Percentiles rank a stretch among this genome's conserved stretches.
phyloP scores from a whole-genome alignment of 2,113 vertebrate genomes.

The Passerina amoena region DNA sequence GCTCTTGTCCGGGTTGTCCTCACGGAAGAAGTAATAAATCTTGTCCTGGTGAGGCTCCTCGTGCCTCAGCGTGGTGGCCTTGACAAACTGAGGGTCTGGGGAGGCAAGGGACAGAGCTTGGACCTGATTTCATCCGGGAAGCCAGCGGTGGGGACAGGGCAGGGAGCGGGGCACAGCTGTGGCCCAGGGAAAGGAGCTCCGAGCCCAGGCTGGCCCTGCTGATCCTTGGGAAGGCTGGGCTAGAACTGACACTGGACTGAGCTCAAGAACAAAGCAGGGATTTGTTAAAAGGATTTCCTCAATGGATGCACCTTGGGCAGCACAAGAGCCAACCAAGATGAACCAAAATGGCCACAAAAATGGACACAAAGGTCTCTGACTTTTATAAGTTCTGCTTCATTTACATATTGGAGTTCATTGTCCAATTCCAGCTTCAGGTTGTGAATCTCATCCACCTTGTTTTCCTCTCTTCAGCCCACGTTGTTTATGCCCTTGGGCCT shows the following conservation, averaged over 20 bases:
- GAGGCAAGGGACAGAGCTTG: background rate
- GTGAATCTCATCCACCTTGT: background rate
- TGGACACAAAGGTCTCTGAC: background rate
- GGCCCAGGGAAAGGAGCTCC: background rate
- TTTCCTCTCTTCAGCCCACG: background rate
- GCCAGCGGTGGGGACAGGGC: background rate
- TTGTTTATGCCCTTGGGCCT: background rate
- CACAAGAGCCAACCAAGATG: background rate
- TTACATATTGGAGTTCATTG: background rate
- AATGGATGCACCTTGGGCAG: background rate
- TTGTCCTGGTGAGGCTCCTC: constrained; percentile 84
- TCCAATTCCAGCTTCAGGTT: background rate
- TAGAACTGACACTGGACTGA: background rate
- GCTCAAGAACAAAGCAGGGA: background rate
- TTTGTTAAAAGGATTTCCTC: background rate
- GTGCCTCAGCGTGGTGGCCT: constrained; percentile 74
- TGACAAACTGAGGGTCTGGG: constrained; percentile 88
- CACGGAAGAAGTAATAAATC: constrained; percentile 91
- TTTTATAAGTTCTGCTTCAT: background rate
- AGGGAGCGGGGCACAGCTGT: accelerated
- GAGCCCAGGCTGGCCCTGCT: accelerated
- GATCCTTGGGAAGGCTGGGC: background rate
- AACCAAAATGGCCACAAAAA: background rate
- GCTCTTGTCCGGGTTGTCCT: constrained; percentile 85
- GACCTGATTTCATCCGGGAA: background rate